Percentiles rank a stretch among this genome's conserved stretches.
phyloP scores from a whole-genome alignment of 2,113 vertebrate genomes.

The Eonycteris spelaea region DNA sequence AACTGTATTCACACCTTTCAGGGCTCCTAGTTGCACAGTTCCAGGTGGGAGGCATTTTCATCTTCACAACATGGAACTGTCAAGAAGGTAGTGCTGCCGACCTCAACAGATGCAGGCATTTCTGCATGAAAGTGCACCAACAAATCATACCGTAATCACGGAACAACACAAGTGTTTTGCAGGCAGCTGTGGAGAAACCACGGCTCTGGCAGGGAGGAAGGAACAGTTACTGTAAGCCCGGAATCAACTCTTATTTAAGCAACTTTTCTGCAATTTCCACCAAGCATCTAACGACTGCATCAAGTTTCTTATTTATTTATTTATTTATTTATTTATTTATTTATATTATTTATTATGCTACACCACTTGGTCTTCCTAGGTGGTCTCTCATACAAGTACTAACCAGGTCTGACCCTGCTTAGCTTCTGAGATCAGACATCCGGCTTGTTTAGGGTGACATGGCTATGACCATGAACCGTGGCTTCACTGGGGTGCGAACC shows the following conservation, averaged over 20 bases:
- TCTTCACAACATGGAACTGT: conserved; percentile 85
- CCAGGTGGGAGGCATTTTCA: conserved; percentile 83
- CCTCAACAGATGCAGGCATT: conserved; percentile 80
- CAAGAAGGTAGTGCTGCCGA: conserved; percentile 77
- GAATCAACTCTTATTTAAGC: conserved; percentile 52
- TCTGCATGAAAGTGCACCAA: conserved; percentile 79
- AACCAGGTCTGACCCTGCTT: no score
- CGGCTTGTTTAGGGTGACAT: no score
- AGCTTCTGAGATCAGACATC: no score
- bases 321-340: neutral
- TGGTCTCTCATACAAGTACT: no score
- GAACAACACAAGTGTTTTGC: conserved; percentile 73
- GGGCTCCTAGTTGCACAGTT: conserved; percentile 76
- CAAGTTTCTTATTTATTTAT: conserved; percentile 67
- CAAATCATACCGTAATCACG: conserved; percentile 77
- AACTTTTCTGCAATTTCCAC: conserved; percentile 44
- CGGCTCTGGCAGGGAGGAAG: conserved; percentile 52
- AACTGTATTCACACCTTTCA: conserved; percentile 81
- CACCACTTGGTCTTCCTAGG: no score
- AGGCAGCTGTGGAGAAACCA: conserved; percentile 66
- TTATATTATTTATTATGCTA: no score
- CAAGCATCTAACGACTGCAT: conserved; percentile 23
- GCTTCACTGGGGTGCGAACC: no score
- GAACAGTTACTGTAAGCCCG: neutral
- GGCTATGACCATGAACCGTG: no score